These are phyloP conservation scores for Cactoblastis cactorum DNA, from an alignment of 2,888 invertebrate genomes.

Conservation along the genomic window DNA sequence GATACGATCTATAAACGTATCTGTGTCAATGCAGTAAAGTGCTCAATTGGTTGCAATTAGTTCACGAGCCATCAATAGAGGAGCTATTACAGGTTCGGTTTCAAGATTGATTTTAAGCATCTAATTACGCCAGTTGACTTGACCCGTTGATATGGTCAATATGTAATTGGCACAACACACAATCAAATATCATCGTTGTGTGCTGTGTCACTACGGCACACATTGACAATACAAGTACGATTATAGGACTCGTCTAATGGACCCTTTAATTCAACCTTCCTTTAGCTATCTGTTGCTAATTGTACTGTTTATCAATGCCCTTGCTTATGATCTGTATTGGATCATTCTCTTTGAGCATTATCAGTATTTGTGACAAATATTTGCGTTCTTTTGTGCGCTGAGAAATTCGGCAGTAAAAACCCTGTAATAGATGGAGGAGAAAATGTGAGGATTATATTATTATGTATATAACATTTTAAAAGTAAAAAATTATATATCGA, in stretches of 20 bases:
- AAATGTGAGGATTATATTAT: not conserved
- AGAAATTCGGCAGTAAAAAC: too few species aligned
- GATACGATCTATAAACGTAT: slow-evolving; percentile 8
- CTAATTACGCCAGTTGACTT: too few species aligned
- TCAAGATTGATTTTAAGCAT: slow-evolving; percentile 23
- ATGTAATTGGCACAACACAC: too few species aligned
- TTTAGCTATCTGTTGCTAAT: slow-evolving; percentile 29
- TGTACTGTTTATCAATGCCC: slow-evolving; percentile 25
- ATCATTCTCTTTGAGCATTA: not conserved
- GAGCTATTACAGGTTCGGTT: slow-evolving; percentile 20
- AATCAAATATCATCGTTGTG: too few species aligned
- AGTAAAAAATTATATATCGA: too few species aligned
- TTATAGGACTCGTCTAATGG: too few species aligned
- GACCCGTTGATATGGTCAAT: too few species aligned
- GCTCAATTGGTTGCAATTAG: slow-evolving; percentile 10
- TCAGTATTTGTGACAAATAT: not conserved
- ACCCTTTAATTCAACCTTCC: slow-evolving; percentile 23
- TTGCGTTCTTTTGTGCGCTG: not conserved
- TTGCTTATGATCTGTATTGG: slow-evolving; percentile 1
- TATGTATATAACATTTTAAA: too few species aligned
- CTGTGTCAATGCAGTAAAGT: slow-evolving; percentile 13
- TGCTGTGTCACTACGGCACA: too few species aligned
- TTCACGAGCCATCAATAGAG: slow-evolving; percentile 15
- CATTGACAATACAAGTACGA: too few species aligned
- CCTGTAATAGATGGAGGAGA: not conserved